Conservation (phyloP, 2,113 vertebrate genomes). For the Paramormyrops kingsleyae region DNA sequence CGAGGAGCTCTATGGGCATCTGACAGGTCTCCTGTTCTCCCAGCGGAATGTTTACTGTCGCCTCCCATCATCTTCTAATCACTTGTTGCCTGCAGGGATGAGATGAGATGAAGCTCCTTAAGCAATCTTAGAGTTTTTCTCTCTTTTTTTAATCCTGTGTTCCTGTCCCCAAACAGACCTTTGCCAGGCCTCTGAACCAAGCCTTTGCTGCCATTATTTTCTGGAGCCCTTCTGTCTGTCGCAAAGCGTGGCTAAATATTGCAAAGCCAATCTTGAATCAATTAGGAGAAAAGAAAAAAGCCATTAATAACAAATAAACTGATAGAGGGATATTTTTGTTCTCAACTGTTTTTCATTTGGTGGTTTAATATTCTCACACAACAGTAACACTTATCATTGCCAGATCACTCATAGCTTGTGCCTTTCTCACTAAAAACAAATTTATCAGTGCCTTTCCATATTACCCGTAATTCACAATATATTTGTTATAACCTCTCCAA, state of each 20-base stretch:
- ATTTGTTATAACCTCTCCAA: neutral
- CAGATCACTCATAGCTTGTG: too few relatives aligned
- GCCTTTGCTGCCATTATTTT: neutral
- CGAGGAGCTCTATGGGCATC: neutral
- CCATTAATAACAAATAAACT: neutral
- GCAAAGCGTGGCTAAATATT: neutral
- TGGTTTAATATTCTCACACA: neutral
- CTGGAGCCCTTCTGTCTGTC: slow-evolving; percentile 1
- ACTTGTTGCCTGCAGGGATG: neutral
- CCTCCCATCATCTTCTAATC: neutral
- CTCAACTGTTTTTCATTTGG: neutral
- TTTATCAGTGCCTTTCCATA: neutral
- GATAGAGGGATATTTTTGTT: neutral
- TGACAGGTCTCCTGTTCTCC: neutral
- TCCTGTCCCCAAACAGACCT: neutral
- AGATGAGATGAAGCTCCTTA: neutral
- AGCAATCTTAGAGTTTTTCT: neutral
- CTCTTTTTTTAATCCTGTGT: neutral
- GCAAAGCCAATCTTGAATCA: slow-evolving; percentile 12
- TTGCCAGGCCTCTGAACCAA: neutral
- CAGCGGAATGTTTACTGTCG: slow-evolving; percentile 11
- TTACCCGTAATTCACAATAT: neutral
- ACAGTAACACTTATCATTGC: neutral
- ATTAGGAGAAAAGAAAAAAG: slow-evolving; percentile 6
- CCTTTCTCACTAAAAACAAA: neutral